phyloP scores from a whole-genome alignment of 2,888 invertebrate genomes.

The Cephus pulcher region DNA sequence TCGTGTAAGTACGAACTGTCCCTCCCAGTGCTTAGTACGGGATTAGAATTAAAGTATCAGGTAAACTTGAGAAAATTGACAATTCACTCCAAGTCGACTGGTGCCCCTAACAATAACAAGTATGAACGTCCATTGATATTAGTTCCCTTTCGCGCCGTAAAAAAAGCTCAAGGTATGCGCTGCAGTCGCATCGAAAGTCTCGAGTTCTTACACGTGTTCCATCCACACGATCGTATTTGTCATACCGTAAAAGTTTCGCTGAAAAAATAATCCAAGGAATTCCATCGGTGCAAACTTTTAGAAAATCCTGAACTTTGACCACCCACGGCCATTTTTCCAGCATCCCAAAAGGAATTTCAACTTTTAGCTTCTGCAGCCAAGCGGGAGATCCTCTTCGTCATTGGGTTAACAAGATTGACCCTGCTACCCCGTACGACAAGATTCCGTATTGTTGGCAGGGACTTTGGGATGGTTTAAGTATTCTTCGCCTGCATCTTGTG shows the following conservation, averaged over 20 bases:
- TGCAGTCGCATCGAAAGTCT: no score
- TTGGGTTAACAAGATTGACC: conserved; percentile 22
- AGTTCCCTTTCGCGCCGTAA: background rate
- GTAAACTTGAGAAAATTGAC: background rate
- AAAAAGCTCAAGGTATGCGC: background rate
- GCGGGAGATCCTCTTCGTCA: conserved; percentile 22
- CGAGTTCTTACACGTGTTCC: no score
- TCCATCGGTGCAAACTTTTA: background rate
- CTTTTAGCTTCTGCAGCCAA: conserved; percentile 27
- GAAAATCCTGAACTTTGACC: background rate
- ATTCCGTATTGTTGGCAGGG: background rate
- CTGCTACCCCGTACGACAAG: background rate
- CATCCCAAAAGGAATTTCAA: conserved; percentile 12
- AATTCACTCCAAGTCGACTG: background rate
- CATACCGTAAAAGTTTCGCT: background rate
- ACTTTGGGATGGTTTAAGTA: background rate
- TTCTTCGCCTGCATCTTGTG: background rate
- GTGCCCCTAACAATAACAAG: background rate
- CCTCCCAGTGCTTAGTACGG: background rate
- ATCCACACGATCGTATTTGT: background rate
- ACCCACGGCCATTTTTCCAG: background rate
- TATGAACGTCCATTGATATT: background rate
- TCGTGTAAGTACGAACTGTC: background rate
- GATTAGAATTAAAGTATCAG: background rate
- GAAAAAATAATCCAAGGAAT: background rate